These are phyloP conservation scores for Felis chaus DNA, from an alignment of 2,113 vertebrate species.

Conservation along the genomic window DNA sequence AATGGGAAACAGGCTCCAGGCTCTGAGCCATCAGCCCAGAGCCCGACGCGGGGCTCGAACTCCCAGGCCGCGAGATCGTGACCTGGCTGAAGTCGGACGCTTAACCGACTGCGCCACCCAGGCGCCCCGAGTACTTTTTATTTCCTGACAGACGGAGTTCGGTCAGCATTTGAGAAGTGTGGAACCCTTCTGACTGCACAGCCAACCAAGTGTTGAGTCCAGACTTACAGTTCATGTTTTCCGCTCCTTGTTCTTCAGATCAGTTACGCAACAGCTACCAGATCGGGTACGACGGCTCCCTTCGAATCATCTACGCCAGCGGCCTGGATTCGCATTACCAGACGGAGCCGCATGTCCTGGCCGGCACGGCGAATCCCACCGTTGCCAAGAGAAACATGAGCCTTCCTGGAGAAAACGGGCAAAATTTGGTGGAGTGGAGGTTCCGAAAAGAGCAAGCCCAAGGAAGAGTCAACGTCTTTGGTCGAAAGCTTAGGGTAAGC, in stretches of 20 bases:
- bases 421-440: constrained; percentile 98
- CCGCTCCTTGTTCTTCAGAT: constrained; percentile 84
- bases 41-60: too few relatives aligned
- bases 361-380: constrained; percentile 95
- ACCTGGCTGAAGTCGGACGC: too few relatives aligned
- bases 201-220: background rate
- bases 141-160: background rate
- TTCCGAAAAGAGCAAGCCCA: constrained; percentile 97
- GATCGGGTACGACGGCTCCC: constrained; percentile 95
- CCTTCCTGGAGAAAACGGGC: constrained; percentile 94
- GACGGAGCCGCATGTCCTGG: constrained; percentile 96
- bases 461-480: constrained; percentile 97
- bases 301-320: constrained; percentile 95
- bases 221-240: background rate
- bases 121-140: background rate
- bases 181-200: background rate
- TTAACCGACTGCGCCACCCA: too few relatives aligned
- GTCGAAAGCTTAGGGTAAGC: constrained; percentile 96
- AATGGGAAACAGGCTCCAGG: too few relatives aligned
- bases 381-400: constrained; percentile 98
- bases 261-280: constrained; percentile 96
- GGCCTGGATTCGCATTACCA: constrained; percentile 97
- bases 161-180: background rate
- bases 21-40: too few relatives aligned
- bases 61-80: too few relatives aligned